Evolutionary conservation across 2,888 invertebrate genomes (phyloP).

Genomic region (Phrixothrix hirtus): DNA sequence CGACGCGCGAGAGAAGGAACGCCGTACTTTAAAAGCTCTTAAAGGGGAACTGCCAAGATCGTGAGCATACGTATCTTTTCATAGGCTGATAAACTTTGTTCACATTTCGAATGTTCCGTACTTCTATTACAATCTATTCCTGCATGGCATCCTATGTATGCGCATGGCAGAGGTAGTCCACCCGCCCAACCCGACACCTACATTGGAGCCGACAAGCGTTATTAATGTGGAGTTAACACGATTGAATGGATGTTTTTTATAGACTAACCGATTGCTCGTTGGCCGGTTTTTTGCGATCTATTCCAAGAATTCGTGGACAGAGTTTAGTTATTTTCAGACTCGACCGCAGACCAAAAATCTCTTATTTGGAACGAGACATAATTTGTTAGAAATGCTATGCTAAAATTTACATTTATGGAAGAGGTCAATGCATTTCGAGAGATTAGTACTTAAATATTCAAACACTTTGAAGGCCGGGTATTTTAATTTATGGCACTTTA

Average conservation of each 20-base stretch:
- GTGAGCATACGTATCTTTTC: conserved; percentile 2
- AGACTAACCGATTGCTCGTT: background rate
- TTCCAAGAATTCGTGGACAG: too few species aligned
- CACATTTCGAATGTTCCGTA: conserved; percentile 14
- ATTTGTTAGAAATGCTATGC: too few species aligned
- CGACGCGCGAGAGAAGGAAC: conserved; percentile 20
- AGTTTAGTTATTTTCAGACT: too few species aligned
- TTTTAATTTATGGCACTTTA: too few species aligned
- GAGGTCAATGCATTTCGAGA: too few species aligned
- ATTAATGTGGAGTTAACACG: conserved; percentile 34
- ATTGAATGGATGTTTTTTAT: conserved; percentile 20
- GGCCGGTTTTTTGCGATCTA: background rate
- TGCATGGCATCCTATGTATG: conserved; percentile 6
- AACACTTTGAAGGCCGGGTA: too few species aligned
- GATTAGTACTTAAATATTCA: too few species aligned
- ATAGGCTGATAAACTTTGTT: conserved; percentile 5
- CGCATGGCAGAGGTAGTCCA: conserved; percentile 18
- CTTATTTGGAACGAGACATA: too few species aligned
- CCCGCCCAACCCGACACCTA: conserved; percentile 18
- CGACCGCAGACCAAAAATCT: too few species aligned
- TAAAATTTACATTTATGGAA: too few species aligned
- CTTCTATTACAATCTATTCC: conserved; percentile 11
- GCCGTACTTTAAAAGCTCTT: conserved; percentile 18
- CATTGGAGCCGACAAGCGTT: conserved; percentile 25
- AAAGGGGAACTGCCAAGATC: conserved; percentile 22